Percentiles rank a stretch among this genome's conserved stretches.
Evolutionary conservation across 2,888 invertebrate genomes (phyloP).

Genomic region (Lasioglossum pauxillum): DNA sequence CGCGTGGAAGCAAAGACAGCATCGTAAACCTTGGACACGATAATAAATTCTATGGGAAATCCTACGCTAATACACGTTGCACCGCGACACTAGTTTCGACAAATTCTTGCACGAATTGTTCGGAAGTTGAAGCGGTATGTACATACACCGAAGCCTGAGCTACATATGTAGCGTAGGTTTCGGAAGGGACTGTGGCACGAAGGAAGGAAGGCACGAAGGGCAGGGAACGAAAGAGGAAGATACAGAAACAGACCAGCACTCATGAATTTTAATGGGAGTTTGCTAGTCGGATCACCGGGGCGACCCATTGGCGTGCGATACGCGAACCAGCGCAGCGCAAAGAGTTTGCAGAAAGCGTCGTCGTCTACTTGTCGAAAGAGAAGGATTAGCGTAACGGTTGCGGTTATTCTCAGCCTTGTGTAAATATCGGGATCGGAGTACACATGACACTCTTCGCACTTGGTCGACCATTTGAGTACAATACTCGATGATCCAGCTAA

Average conservation of each 20-base stretch:
- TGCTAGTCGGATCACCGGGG: conserved; percentile 69
- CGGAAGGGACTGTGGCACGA: not conserved
- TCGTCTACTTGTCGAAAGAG: not conserved
- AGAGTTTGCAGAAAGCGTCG: conserved; percentile 24
- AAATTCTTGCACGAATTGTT: not conserved
- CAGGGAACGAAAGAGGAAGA: conserved; percentile 37
- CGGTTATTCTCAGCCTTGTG: not conserved
- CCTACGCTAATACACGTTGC: not conserved
- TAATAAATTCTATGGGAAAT: not conserved
- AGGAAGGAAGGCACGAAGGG: not conserved
- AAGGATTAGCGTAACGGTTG: not conserved
- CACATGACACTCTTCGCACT: too few relatives aligned
- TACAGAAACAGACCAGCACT: conserved; percentile 38
- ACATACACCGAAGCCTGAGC: not conserved
- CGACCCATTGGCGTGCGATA: conserved; percentile 45
- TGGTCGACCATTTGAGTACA: too few relatives aligned
- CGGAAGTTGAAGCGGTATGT: not conserved
- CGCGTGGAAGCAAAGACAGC: not conserved
- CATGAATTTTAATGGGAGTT: conserved; percentile 76
- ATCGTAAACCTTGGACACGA: not conserved
- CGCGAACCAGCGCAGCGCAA: conserved; percentile 5
- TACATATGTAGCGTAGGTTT: not conserved
- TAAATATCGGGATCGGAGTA: not conserved
- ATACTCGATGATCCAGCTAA: not conserved
- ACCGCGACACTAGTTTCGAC: not conserved